phyloP scores from a whole-genome alignment of 2,113 vertebrate species.

The Epinephelus moara region DNA sequence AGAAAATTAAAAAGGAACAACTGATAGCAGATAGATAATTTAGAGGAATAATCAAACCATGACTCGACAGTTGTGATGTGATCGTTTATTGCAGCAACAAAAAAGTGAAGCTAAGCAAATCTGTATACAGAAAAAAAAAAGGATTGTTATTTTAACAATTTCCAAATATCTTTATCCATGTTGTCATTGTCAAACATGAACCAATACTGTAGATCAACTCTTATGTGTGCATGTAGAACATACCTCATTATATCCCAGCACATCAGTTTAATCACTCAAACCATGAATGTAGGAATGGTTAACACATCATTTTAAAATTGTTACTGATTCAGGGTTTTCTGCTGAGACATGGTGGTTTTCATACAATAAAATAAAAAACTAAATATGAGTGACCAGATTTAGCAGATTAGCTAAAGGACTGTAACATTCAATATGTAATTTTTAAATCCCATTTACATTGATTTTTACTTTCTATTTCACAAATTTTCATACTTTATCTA shows the following conservation, averaged over 20 bases:
- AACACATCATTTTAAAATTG: not conserved
- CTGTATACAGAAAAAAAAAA: slow-evolving; percentile 35
- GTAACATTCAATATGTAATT: slow-evolving; percentile 4
- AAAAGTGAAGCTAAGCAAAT: slow-evolving; percentile 28
- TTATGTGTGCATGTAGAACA: not conserved
- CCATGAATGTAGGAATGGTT: not conserved
- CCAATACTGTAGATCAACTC: not conserved
- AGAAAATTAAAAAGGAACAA: not conserved
- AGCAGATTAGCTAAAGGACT: slow-evolving; percentile 17
- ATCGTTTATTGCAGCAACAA: slow-evolving; percentile 75
- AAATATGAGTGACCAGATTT: not conserved
- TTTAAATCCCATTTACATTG: not conserved
- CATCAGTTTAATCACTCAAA: slow-evolving; percentile 4
- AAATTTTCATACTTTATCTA: not conserved
- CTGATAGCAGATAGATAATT: not conserved
- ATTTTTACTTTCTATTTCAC: not conserved
- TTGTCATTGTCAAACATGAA: not conserved
- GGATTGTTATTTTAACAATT: slow-evolving; percentile 15
- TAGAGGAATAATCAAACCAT: not conserved
- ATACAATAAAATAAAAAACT: not conserved
- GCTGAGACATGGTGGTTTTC: not conserved
- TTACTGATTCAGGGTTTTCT: not conserved
- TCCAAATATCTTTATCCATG: slow-evolving; percentile 1
- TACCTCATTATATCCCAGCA: not conserved
- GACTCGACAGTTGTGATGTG: slow-evolving; percentile 9